A percentile compares a stretch with the other conserved stretches of the same genome.
phyloP scores from a whole-genome alignment of 2,797 vertebrate species.

The Cossypha niveicapilla region DNA sequence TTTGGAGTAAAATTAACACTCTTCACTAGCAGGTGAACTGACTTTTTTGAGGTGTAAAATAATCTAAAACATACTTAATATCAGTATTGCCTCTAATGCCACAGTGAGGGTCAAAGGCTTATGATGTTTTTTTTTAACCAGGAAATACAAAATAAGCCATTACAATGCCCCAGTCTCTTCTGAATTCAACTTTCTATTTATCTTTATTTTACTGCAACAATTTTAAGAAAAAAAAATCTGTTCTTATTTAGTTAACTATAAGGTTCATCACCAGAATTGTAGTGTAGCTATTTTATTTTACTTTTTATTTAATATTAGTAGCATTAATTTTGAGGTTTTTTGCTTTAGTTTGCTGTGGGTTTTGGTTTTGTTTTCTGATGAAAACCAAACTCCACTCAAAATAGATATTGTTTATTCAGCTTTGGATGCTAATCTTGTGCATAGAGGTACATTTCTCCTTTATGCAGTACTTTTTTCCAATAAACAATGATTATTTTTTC shows the following conservation, averaged over 20 bases:
- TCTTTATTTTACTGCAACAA: background rate
- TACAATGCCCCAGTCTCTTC: background rate
- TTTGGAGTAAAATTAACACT: background rate
- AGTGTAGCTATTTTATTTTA: background rate
- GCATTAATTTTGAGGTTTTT: background rate
- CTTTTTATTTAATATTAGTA: background rate
- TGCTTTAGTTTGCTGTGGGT: accelerated
- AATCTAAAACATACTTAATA: background rate
- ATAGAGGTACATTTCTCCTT: background rate
- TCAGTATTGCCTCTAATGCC: background rate
- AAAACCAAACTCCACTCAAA: background rate
- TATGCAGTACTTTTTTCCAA: background rate
- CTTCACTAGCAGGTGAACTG: background rate
- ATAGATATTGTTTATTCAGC: background rate
- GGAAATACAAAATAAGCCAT: background rate
- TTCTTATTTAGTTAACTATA: background rate
- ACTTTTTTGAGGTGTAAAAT: background rate
- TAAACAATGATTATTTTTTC: background rate
- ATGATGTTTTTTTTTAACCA: background rate
- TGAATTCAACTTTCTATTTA: background rate
- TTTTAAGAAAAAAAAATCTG: background rate
- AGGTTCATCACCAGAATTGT: background rate
- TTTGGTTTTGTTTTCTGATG: background rate
- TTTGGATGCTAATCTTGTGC: background rate
- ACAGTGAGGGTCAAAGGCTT: background rate